Evolutionary conservation across 2,888 invertebrate genomes (phyloP), one percentile per base, ranked within the genome.

Genomic region (Epirrita christyi): DNA sequence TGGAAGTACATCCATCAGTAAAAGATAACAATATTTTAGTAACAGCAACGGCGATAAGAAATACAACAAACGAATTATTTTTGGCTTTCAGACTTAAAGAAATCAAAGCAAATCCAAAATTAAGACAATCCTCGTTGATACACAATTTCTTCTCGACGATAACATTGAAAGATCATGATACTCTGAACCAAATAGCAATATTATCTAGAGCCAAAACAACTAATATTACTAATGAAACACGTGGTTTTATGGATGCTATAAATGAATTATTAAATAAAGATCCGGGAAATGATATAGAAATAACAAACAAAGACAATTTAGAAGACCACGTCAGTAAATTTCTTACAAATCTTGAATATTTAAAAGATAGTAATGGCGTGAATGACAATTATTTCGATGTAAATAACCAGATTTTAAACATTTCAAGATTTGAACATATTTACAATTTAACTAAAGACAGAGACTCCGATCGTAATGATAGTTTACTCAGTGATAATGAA

Each of bases 211-310:
- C 68, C 32, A 60, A 54, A 71, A 72, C 68, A 52, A 66, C 59
- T 67, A 69, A 68, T 64, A 76, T 75, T 60, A 72, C 68, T 36
- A 80, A 73, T 52, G 60, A 66, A 59, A 66, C 67, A 37, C 37
- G 63, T 3, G 10, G 13, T 70, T 78, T 81, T 71, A 78, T 79
- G 60, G 62, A 68, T 49, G 61, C 70, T 34, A 55, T 86, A 69
- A 81, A 85, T 61, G 80, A 83, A 61, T 56, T 83, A 61, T 63
- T 83, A 43, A 70, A 78, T 55, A 80, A 78, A 68, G 75, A 75
- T 36, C 59, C 71, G 61, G 67, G 66, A 44, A 65, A 59, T 41
- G 59, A 61, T 27, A 60, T 62, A 44, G 58, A 60, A 54, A 61
- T 61, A 36, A 61, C 68, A 11, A 45, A 75, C 43, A 70, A 72